Conservation (phyloP, 37 sponge, comb jelly and placozoan genomes). For the Spongilla lacustris region DNA sequence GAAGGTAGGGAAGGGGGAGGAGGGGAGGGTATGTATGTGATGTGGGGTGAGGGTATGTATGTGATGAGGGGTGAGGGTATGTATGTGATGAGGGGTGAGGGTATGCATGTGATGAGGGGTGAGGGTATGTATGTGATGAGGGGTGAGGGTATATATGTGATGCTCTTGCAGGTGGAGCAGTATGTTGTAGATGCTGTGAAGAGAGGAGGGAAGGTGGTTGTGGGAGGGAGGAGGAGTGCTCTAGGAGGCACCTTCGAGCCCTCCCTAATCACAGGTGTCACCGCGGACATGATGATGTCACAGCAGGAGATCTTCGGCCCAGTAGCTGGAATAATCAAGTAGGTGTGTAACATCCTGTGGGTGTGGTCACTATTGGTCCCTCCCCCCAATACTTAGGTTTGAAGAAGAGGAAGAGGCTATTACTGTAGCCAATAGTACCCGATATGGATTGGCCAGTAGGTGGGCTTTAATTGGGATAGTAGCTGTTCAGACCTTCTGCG, state of each 20-base stretch:
- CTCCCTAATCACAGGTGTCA: slow-evolving; percentile 55
- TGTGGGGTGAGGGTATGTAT: background rate
- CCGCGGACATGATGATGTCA: slow-evolving; percentile 49
- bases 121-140: too few species aligned
- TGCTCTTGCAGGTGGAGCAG: slow-evolving; percentile 77
- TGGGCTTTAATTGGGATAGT: background rate
- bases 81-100: too few species aligned
- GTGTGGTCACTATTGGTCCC: too few species aligned
- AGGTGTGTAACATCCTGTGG: background rate
- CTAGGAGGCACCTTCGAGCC: slow-evolving; percentile 69
- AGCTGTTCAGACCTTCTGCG: too few species aligned
- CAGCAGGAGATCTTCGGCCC: slow-evolving; percentile 97
- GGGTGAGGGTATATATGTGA: too few species aligned
- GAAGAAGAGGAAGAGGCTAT: slow-evolving; percentile 87
- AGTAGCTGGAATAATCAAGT: slow-evolving; percentile 77
- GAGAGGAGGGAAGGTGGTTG: slow-evolving; percentile 71
- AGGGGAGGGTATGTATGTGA: background rate
- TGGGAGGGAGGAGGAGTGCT: slow-evolving; percentile 43
- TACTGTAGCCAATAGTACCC: slow-evolving; percentile 77
- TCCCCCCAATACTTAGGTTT: too few species aligned
- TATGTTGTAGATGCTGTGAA: slow-evolving; percentile 72
- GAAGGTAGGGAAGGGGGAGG: slow-evolving; percentile 61
- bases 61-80: too few species aligned
- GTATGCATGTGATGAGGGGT: background rate
- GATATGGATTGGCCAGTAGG: slow-evolving; percentile 79